Base-by-base conservation (phyloP, 2,797 vertebrate species). In the Poecile montanus region DNA sequence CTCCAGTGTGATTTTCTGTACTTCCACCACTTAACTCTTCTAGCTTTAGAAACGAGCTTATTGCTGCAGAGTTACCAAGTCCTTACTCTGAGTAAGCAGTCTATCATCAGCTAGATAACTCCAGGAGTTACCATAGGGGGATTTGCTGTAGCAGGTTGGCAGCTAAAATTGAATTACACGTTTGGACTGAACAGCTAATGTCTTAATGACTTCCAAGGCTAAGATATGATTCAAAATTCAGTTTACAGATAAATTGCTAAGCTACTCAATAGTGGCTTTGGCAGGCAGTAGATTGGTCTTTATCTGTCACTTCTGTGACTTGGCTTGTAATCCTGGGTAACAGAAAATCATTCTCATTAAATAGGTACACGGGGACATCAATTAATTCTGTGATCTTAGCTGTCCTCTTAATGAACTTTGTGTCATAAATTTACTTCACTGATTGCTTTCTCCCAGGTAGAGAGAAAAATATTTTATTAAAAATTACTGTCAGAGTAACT, bases 301-400 rank as follows among this genome's bases (percentile, higher is more conserved):
- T 96, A 94, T 96, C 95, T 97, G 96, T 97, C 85, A 80, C 78
- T 92, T 92, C 83, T 62, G 7, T 88, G 92, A 88, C 91, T 93
- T 40, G 15, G 76, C 78, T 97, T 94, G 72, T 95, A 95, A 96
- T 96, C 78, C 88, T 91, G 78, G 81, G 66, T 92, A 97, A 86
- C 97, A 96, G 97, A 95, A 97, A 97, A 97, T 97, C 95, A 95
- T 97, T 97, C 94, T 94, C 92, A 94, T 97, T 97, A 96, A 97
- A 94, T 76, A 94, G 85, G 77, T 94, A 88, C 82, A 93, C 17
- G 61, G 87, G 89, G 89, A 58, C 87, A 94, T 94, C 95, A 97
- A 95, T 97, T 96, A 97, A 96, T 97, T 93, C 87, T 95, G 88
- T 92, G 94, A 94, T 97, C 84, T 79, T 94, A 48, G 76, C 85